Evolutionary conservation across 2,113 vertebrate genomes (phyloP).

Genomic region (Pachycephala philippinensis): DNA sequence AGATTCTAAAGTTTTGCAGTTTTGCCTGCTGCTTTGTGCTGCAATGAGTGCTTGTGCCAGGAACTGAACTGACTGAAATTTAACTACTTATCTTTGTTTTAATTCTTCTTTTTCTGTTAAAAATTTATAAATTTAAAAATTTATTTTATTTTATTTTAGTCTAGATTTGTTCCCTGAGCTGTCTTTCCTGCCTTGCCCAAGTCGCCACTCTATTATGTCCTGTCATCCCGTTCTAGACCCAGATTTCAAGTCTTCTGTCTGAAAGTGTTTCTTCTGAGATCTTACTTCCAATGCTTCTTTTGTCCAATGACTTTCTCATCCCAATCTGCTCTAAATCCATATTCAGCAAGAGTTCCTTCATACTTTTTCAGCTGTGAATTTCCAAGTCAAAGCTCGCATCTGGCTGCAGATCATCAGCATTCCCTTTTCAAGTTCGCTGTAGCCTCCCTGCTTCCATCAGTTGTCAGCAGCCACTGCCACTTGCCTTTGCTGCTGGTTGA

Average conservation of each 20-base stretch:
- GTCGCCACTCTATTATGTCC: not conserved
- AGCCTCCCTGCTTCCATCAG: not conserved
- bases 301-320: not conserved
- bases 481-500: slow-evolving; percentile 7
- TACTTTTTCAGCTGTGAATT: not conserved
- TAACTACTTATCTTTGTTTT: not conserved
- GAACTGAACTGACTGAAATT: not conserved
- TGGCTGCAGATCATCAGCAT: not conserved
- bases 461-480: not conserved
- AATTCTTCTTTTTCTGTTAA: not conserved
- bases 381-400: not conserved
- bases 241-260: not conserved
- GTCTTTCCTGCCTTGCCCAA: not conserved
- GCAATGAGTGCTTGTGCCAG: not conserved
- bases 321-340: not conserved
- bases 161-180: not conserved
- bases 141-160: not conserved
- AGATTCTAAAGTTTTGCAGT: not conserved
- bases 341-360: not conserved
- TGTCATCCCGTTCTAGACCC: not conserved
- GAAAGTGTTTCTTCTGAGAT: not conserved
- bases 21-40: not conserved
- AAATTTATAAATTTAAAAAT: not conserved
- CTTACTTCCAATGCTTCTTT: not conserved
- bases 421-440: not conserved